A percentile compares a stretch with the other conserved stretches of the same genome.
Conservation (phyloP, 2,888 invertebrate genomes). For the Nomada lathburiana region DNA sequence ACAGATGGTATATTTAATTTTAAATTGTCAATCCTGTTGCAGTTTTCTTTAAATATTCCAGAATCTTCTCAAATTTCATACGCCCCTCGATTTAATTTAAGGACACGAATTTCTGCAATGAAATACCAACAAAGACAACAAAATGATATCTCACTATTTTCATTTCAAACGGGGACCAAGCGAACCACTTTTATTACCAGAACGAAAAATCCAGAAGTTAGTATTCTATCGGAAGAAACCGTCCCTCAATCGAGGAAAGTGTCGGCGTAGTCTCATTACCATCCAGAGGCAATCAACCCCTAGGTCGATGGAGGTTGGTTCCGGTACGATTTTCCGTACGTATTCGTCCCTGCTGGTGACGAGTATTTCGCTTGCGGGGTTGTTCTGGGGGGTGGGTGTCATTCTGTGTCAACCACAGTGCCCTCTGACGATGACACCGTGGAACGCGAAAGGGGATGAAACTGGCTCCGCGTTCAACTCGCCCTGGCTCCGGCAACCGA, state of each 20-base stretch:
- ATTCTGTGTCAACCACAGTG: constrained; percentile 84
- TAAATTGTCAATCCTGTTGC: too few species aligned
- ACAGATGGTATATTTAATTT: too few species aligned
- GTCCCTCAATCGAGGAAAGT: constrained; percentile 17
- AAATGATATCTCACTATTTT: too few species aligned
- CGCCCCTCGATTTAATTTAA: too few species aligned
- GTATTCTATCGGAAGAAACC: not conserved
- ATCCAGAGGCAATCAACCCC: constrained; percentile 40
- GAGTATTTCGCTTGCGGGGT: constrained; percentile 67
- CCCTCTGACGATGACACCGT: constrained; percentile 84
- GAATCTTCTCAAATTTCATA: too few species aligned
- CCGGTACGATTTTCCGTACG: constrained; percentile 23
- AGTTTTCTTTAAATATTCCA: too few species aligned
- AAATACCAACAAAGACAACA: too few species aligned
- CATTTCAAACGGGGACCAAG: too few species aligned
- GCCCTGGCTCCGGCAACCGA: constrained; percentile 73
- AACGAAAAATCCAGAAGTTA: too few species aligned
- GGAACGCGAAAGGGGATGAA: constrained; percentile 83
- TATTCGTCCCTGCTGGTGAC: constrained; percentile 64
- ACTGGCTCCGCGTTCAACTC: constrained; percentile 78
- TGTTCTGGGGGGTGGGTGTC: constrained; percentile 75
- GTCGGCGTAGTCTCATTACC: constrained; percentile 37
- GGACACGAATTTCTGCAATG: too few species aligned
- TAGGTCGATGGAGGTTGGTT: constrained; percentile 9
- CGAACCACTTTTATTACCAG: too few species aligned